phyloP scores from a whole-genome alignment of 2,888 invertebrate species.

The Amblyjoppa proteus region DNA sequence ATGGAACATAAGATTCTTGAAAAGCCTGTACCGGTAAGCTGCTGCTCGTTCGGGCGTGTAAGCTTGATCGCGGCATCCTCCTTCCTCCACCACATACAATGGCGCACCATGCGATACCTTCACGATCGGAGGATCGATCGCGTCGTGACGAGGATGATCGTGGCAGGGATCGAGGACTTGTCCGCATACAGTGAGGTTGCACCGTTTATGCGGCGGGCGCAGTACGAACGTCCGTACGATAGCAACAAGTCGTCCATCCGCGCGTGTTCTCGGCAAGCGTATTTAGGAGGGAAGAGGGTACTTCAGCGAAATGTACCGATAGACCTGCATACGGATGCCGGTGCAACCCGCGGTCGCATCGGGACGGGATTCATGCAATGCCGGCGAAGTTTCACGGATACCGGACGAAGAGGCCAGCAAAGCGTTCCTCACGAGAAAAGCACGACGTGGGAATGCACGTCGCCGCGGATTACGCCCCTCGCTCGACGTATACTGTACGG shows the following conservation, averaged over 20 bases:
- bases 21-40: slow-evolving; percentile 4
- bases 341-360: neutral
- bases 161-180: slow-evolving; percentile 10
- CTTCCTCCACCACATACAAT: neutral
- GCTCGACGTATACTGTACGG: slow-evolving; percentile 59
- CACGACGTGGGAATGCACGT: slow-evolving; percentile 81
- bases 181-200: neutral
- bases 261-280: slow-evolving; percentile 3
- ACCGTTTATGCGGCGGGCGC: neutral
- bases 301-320: slow-evolving; percentile 12
- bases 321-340: neutral
- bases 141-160: slow-evolving; percentile 30
- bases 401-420: neutral
- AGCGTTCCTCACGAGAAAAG: slow-evolving; percentile 66
- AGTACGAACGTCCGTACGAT: neutral
- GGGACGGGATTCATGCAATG: slow-evolving; percentile 3
- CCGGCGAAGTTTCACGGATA: slow-evolving; percentile 5
- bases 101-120: slow-evolving; percentile 3
- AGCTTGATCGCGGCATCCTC: neutral
- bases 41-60: slow-evolving; percentile 13
- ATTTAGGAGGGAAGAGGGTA: neutral
- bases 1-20: neutral
- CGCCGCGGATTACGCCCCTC: slow-evolving; percentile 82
- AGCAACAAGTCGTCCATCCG: slow-evolving; percentile 25
- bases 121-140: slow-evolving; percentile 32